phyloP scores from a whole-genome alignment of 2,113 vertebrate species.

The Nerophis lumbriciformis region DNA sequence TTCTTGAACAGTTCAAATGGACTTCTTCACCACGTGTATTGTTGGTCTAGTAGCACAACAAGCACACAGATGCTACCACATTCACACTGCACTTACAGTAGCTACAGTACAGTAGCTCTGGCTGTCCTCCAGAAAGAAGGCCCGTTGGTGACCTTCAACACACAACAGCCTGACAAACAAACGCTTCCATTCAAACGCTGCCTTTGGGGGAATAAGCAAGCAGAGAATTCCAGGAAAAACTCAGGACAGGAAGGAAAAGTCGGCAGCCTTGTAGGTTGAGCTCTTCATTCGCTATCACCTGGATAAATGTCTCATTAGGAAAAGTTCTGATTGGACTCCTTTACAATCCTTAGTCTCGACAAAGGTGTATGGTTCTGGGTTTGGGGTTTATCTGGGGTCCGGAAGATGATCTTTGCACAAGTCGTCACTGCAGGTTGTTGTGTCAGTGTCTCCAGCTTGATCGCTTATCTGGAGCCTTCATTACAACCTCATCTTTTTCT shows the following conservation, averaged over 20 bases:
- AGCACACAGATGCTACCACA: slow-evolving; percentile 10
- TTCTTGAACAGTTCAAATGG: background rate
- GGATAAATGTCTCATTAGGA: background rate
- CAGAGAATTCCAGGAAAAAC: slow-evolving; percentile 17
- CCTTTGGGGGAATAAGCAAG: background rate
- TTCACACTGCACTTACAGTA: slow-evolving; percentile 2
- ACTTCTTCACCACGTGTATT: slow-evolving; percentile 5
- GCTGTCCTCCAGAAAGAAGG: slow-evolving; percentile 41
- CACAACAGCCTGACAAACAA: background rate
- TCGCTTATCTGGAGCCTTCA: slow-evolving; percentile 65
- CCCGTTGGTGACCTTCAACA: slow-evolving; percentile 31
- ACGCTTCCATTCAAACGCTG: background rate
- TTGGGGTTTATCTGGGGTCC: slow-evolving; percentile 37
- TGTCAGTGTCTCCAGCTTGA: slow-evolving; percentile 63
- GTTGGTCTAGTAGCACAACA: slow-evolving; percentile 8
- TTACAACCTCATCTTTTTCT: slow-evolving; percentile 55
- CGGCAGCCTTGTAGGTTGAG: slow-evolving; percentile 25
- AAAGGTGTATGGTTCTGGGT: slow-evolving; percentile 47
- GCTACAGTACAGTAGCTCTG: slow-evolving; percentile 3
- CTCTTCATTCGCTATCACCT: slow-evolving; percentile 19
- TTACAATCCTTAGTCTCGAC: slow-evolving; percentile 64
- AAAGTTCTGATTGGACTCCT: slow-evolving; percentile 2
- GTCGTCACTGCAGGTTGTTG: background rate
- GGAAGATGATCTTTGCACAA: slow-evolving; percentile 1
- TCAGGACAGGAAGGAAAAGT: slow-evolving; percentile 15